Percentiles rank a stretch among this genome's conserved stretches.
Evolutionary conservation across 1,140 invertebrate genomes (phyloP).

Genomic region (Anastatus disparis): DNA sequence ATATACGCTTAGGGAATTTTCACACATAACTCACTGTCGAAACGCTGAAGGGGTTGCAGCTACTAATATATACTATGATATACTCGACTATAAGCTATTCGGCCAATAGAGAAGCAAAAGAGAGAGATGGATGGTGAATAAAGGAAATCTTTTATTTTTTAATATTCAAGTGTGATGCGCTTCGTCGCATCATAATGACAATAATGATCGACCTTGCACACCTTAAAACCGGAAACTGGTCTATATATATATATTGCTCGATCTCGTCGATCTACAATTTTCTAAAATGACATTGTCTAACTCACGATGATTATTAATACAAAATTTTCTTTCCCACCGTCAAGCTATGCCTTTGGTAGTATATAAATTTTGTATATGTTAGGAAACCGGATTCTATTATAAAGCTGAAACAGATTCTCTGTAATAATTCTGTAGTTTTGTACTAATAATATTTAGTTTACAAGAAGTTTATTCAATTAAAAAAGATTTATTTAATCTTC

Average conservation of each 20-base stretch:
- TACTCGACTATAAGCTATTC: no score
- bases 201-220: not conserved
- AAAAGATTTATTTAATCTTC: no score
- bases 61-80: no score
- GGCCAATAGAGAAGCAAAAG: no score
- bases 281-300: conserved; percentile 43
- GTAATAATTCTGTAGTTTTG: no score
- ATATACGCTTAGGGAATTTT: conserved; percentile 27
- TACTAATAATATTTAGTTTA: no score
- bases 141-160: conserved; percentile 31
- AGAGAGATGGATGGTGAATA: no score
- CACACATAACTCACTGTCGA: conserved; percentile 40
- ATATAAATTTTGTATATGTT: no score
- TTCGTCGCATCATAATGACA: conserved; percentile 32
- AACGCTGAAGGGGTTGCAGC: conserved; percentile 12
- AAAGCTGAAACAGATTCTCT: no score
- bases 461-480: no score
- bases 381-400: no score
- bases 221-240: conserved; percentile 3
- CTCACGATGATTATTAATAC: conserved; percentile 48
- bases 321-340: conserved; percentile 41
- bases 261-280: conserved; percentile 24
- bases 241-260: not conserved
- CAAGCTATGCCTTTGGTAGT: no score
- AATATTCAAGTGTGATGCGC: conserved; percentile 24